Percentiles rank a stretch among this genome's conserved stretches.
Conservation (phyloP, 2,113 vertebrate genomes). For the Barbus barbus region DNA sequence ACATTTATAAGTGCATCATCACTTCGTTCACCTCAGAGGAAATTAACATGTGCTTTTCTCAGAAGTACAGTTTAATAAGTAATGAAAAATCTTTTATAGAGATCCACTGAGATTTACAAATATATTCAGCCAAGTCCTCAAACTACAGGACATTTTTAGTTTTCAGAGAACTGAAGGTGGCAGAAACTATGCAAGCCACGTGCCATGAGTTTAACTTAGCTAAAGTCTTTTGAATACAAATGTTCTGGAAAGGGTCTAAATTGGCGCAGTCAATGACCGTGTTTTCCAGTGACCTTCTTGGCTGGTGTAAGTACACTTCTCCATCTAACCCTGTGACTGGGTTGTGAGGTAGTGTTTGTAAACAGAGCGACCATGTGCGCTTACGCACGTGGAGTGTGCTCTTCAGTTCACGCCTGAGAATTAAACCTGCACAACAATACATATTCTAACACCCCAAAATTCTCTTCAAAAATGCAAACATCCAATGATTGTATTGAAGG, state of each 20-base stretch:
- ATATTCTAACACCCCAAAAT: background rate
- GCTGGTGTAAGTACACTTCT: background rate
- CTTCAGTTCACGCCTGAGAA: background rate
- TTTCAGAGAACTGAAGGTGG: background rate
- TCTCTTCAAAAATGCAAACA: background rate
- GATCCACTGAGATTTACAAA: background rate
- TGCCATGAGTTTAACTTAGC: background rate
- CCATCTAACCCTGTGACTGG: conserved; percentile 39
- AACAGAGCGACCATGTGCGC: conserved; percentile 80
- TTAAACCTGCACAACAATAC: background rate
- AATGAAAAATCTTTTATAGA: background rate
- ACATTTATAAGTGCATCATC: background rate
- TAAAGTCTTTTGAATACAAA: background rate
- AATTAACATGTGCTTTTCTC: background rate
- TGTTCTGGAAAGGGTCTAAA: conserved; percentile 3
- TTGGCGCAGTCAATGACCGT: background rate
- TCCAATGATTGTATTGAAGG: background rate
- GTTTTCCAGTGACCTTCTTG: background rate
- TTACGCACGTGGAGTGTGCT: conserved; percentile 72
- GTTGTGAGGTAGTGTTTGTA: conserved; percentile 80
- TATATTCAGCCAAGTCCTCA: background rate
- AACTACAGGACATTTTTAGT: background rate
- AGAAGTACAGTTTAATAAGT: background rate
- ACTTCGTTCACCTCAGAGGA: background rate
- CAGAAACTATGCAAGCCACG: background rate